Evolutionary conservation across 2,888 invertebrate species (phyloP), one percentile per base, ranked within the genome.

Genomic region (Zygothrica quintamaculata): DNA sequence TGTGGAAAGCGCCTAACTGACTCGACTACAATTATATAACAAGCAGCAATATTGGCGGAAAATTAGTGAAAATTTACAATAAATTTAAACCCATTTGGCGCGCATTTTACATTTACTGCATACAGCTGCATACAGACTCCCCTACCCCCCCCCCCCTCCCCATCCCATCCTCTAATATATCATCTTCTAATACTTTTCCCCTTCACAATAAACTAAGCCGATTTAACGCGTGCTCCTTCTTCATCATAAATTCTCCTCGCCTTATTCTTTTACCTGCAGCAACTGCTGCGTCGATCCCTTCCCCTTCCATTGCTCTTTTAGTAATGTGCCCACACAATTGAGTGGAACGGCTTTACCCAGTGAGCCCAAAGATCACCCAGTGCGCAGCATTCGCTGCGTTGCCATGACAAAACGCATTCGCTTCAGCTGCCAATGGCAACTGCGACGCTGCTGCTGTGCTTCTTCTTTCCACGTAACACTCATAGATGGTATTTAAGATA

Each of bases 21-120:
- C 31, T 66, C 77, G 44, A 52, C 56, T 53, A 43, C 71, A 69
- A 79, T 82, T 82, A 87, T 81, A 56, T 87, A 82, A 82, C 66
- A 62, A 42, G 29, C n/a, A 7, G 51, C 60, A 16, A 56, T 57
- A 59, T 65, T 66, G 57, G 39, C 51, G 65, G 65, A 69, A 72
- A 69, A 66, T 72, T 53, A 61, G 52, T 56, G 71, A 64, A 81
- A 74, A 74, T 48, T 48, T 66, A 39, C 33, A 33, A 53, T 56
- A 34, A 15, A 31, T 62, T 50, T 33, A 42, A 3, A 12, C 47
- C 29, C 51, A 57, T 68, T 68, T 76, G 72, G 68, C 73, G 68
- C 73, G 74, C 77, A 61, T 42, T 60, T 75, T 76, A 62, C 61
- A 37, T 51, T 74, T 58, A 12, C n/a, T n/a, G n/a, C n/a, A n/a